Base-by-base conservation (phyloP, 92 coral and sea anemone genomes). In the Pocillopora meandrina region DNA sequence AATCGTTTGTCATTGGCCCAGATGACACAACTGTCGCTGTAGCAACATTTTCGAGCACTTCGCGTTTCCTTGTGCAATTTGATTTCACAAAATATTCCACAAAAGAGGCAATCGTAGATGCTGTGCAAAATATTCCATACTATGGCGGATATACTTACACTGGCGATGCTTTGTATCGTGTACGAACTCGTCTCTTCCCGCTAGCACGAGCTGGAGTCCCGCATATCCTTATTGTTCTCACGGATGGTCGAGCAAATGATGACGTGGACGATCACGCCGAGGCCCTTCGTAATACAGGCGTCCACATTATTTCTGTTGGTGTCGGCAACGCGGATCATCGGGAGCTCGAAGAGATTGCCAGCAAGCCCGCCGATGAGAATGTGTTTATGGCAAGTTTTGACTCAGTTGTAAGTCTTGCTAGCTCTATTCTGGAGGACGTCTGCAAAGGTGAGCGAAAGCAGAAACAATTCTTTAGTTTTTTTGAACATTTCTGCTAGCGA, bases 221-320 rank as follows among this genome's bases (percentile, higher is more conserved):
- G 5, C 81, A 57, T 10, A 68, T 85, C 70, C 67, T 85, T 2
- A 85, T 85, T 23, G 84, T 85, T 2, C 59, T 85, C 15, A 85
- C 88, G 56, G 88, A 85, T 58, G 88, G 88, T 34, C 68, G 65
- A 0, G 70, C 88, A 3, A 60, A 76, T 1, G 88, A 85, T 34
- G 19, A 34, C 36, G 88, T 85, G 31, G 9, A 8, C 0, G 75
- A 34, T 16, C 76, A 83, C 9, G 60, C 88, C 3, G 10, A 77
- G 84, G 16, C 15, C 1, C 81, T 85, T 56, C 88, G 61, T 55
- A 78, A 85, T 9, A 42, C 33, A 55, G 88, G 88, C 1, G 88
- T 72, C 9, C 88, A 77, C 34, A 85, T 85, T 12, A 76, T 85
- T 12, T n/a, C 76, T n/a, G 84, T 85, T 79, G 88, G 88, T 68